Conservation (phyloP, 2,888 invertebrate genomes). For the Anoplius nigerrimus region DNA sequence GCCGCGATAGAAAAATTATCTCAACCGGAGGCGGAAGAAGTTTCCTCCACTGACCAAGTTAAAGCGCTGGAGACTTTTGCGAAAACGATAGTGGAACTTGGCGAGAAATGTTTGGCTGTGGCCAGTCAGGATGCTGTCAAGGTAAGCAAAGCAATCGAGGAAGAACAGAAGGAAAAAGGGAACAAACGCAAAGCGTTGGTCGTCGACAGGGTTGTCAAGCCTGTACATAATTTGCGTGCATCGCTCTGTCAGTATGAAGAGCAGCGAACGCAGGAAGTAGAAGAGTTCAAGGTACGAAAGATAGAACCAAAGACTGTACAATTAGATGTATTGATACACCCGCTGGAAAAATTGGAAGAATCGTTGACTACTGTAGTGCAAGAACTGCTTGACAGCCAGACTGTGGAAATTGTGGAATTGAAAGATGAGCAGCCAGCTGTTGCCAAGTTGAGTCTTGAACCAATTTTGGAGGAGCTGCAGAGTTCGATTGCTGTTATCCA, state of each 20-base stretch:
- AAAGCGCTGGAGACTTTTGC: constrained; percentile 73
- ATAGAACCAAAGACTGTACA: too few species aligned
- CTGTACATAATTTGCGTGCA: too few species aligned
- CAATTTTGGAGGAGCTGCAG: constrained; percentile 27
- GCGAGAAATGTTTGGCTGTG: constrained; percentile 18
- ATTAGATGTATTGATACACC: neutral
- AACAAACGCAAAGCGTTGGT: too few species aligned
- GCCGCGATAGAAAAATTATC: constrained; percentile 30
- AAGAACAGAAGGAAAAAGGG: too few species aligned
- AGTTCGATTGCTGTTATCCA: constrained; percentile 27
- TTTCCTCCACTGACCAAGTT: constrained; percentile 30
- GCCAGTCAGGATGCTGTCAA: constrained; percentile 2
- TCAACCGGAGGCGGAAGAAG: constrained; percentile 10
- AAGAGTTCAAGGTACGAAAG: too few species aligned
- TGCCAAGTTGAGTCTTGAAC: constrained; percentile 17
- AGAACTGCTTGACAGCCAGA: neutral
- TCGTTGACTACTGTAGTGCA: neutral
- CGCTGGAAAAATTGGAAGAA: neutral
- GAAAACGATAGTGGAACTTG: constrained; percentile 27
- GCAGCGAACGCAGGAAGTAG: too few species aligned
- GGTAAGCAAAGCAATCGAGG: too few species aligned
- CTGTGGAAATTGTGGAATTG: neutral
- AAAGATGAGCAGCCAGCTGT: neutral
- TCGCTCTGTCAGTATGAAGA: too few species aligned
- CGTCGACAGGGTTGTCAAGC: too few species aligned